Percentiles rank a stretch among this genome's conserved stretches.
phyloP scores from a whole-genome alignment of 2,113 vertebrate species.

The Kryptolebias marmoratus region DNA sequence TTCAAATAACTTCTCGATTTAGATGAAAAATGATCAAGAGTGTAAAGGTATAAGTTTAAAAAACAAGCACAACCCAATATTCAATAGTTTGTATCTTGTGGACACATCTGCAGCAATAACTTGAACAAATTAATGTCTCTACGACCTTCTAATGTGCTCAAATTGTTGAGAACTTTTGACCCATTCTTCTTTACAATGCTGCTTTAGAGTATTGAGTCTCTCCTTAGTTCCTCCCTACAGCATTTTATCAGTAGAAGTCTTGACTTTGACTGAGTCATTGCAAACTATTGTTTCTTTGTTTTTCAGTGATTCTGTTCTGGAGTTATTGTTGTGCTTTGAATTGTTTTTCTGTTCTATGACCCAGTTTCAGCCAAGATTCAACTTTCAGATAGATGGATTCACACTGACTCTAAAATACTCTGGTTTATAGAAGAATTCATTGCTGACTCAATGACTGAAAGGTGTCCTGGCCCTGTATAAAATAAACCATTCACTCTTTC shows the following conservation, averaged over 20 bases:
- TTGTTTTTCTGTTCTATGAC: neutral
- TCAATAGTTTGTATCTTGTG: neutral
- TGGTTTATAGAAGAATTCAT: too few relatives aligned
- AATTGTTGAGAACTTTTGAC: neutral
- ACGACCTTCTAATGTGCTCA: neutral
- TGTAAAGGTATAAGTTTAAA: neutral
- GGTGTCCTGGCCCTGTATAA: too few relatives aligned
- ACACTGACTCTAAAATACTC: too few relatives aligned
- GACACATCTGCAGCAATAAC: neutral
- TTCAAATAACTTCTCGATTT: neutral
- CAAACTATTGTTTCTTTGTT: neutral
- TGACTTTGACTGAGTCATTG: neutral
- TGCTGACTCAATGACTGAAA: too few relatives aligned
- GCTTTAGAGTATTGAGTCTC: neutral
- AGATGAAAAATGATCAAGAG: too few relatives aligned
- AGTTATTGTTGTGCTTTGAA: neutral
- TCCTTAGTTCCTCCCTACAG: neutral
- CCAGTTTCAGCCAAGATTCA: too few relatives aligned
- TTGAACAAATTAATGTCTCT: neutral
- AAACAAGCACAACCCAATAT: neutral
- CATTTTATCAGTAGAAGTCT: neutral
- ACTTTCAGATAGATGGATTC: too few relatives aligned
- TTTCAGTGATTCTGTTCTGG: neutral
- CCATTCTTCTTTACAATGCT: neutral
- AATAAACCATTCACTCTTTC: too few relatives aligned